Base-by-base conservation (phyloP, 2,888 invertebrate species). In the Epinotia nisella region DNA sequence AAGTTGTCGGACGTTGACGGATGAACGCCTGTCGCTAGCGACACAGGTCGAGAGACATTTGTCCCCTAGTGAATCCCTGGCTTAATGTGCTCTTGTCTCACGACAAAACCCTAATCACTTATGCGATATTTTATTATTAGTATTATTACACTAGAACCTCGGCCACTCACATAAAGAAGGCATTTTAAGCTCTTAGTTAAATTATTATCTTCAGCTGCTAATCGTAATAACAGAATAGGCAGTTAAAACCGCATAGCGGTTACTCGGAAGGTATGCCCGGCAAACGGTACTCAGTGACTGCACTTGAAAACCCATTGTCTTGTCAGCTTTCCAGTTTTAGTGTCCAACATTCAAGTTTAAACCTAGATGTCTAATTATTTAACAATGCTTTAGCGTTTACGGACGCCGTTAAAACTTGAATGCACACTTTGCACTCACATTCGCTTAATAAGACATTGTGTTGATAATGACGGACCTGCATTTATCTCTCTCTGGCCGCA, bases 241-340 rank as follows among this genome's bases (percentile, higher is more conserved):
- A 49, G 49, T 49, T 49, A 49, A 49, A 49, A 49, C 49, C 49
- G n/a, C 49, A 49, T n/a, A 49, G n/a, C 59, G 35, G 35, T 29
- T 58, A n/a, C 15, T 29, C 24, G 24, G 10, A 21, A 3, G 15
- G 9, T 1, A 3, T n/a, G 13, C 3, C 21, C 1, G 4, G 9
- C 21, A 24, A 45, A 41, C 17, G 45, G 45, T n/a, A 53, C 49
- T 51, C 17, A 41, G n/a, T 24, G 62, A 29, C 49, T 24, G 21
- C 29, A 24, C 62, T 62, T 62, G 4, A 51, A 61, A 19, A 45
- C 2, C n/a, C 29, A 62, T 51, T 62, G 62, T 62, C 11, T 29
- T 60, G 41, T 19, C 45, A 62, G 49, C 62, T 29, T 24, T 49
- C n/a, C 4, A 51, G 19, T 19, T 60, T 60, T 51, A 49, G 24